These are phyloP conservation scores for Sturnus vulgaris DNA, from an alignment of 2,113 vertebrate species.

Conservation along the genomic window DNA sequence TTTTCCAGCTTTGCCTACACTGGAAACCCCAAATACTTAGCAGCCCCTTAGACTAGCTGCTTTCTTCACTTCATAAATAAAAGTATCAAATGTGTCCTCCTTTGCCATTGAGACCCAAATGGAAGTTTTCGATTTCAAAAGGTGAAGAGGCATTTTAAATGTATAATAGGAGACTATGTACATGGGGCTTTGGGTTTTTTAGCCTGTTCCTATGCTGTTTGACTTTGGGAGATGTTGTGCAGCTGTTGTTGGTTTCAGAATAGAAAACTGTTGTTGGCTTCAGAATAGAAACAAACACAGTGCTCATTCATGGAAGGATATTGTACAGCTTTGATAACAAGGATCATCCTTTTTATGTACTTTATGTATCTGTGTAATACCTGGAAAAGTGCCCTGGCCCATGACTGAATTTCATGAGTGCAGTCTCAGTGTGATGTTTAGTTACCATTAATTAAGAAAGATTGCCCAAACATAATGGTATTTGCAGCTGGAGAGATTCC, in stretches of 20 bases:
- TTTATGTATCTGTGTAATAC: background rate
- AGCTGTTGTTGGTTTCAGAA: background rate
- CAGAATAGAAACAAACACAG: background rate
- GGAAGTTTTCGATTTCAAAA: background rate
- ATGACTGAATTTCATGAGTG: background rate
- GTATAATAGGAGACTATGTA: background rate
- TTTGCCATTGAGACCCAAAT: background rate
- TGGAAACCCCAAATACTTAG: background rate
- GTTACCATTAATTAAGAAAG: background rate
- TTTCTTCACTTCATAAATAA: background rate
- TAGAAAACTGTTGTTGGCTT: background rate
- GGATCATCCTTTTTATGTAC: background rate
- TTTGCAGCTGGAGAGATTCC: background rate
- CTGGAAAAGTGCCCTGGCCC: background rate
- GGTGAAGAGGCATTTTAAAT: fast-evolving
- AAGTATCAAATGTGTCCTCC: background rate
- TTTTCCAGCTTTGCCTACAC: background rate
- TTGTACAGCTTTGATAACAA: background rate
- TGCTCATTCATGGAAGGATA: background rate
- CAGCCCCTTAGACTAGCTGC: background rate
- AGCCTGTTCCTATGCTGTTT: background rate
- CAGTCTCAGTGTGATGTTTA: background rate
- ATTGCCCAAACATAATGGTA: background rate
- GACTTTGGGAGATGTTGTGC: background rate
- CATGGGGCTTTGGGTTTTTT: background rate